Evolutionary conservation across 2,113 vertebrate species (phyloP).

Genomic region (Condylura cristata): DNA sequence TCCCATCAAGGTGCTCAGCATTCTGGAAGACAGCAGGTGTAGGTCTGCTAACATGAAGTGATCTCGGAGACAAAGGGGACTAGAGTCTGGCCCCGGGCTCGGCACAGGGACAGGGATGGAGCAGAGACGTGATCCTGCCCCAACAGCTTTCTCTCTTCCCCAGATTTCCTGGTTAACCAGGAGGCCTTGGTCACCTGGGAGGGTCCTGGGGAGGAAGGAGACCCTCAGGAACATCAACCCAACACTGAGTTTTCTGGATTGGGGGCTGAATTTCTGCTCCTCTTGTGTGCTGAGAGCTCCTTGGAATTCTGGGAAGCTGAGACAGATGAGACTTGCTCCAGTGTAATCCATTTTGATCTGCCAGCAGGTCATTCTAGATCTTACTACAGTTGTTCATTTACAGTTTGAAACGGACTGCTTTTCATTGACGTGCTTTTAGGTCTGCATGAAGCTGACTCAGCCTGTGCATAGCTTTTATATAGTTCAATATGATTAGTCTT

Average conservation of each 20-base stretch:
- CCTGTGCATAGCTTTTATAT: constrained; percentile 25
- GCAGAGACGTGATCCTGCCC: background rate
- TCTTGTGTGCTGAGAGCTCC: background rate
- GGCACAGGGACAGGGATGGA: background rate
- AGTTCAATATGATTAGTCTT: constrained; percentile 36
- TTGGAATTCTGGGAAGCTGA: background rate
- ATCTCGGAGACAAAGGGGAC: background rate
- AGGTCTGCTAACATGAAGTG: background rate
- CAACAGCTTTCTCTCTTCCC: background rate
- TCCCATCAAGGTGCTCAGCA: background rate
- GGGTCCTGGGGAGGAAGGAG: background rate
- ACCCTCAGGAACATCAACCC: background rate
- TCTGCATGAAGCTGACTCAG: background rate
- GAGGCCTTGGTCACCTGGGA: background rate
- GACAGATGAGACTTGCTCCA: background rate
- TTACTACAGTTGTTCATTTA: constrained; percentile 28
- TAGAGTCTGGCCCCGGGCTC: background rate
- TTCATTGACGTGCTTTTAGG: constrained; percentile 17
- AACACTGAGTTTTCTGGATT: constrained; percentile 1
- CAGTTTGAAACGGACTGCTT: background rate
- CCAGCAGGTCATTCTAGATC: background rate
- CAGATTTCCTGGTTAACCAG: background rate
- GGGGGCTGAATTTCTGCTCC: background rate
- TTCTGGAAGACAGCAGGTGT: background rate
- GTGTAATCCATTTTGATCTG: constrained; percentile 2